phyloP scores from a whole-genome alignment of 2,113 vertebrate genomes.

The Thamnaconus septentrionalis region DNA sequence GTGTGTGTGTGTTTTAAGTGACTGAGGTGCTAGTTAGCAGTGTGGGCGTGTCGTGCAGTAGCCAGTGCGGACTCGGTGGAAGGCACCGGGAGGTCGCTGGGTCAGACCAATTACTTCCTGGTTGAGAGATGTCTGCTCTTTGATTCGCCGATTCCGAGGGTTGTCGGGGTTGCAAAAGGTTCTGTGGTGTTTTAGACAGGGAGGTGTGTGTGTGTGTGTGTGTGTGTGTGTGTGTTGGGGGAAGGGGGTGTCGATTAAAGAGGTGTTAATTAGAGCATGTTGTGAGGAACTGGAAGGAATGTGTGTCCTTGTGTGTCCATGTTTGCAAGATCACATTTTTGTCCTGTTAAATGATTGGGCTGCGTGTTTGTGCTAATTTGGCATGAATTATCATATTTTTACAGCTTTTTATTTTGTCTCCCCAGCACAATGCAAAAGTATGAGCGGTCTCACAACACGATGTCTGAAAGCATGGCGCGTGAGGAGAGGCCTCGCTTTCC shows the following conservation, averaged over 20 bases:
- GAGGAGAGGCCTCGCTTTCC: too few species aligned
- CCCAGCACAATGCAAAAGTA: too few species aligned
- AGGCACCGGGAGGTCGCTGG: conserved; percentile 85
- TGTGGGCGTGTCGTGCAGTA: conserved; percentile 87
- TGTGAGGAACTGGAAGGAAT: conserved; percentile 49
- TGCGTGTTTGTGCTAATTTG: conserved; percentile 5
- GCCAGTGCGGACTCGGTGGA: conserved; percentile 80
- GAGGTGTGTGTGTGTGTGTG: too few species aligned
- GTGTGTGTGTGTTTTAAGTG: conserved; percentile 39
- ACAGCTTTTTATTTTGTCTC: too few species aligned
- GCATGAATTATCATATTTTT: conserved; percentile 13
- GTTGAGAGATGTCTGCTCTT: conserved; percentile 82
- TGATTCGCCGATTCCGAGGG: conserved; percentile 93
- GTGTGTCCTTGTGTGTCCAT: conserved; percentile 8
- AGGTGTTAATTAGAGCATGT: conserved; percentile 90
- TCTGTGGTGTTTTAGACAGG: conserved; percentile 62
- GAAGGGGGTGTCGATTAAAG: conserved; percentile 77
- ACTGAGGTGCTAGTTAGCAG: conserved; percentile 89
- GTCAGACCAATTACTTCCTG: conserved; percentile 98
- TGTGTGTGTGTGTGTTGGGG: too few species aligned
- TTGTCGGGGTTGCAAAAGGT: conserved; percentile 51
- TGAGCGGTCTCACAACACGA: too few species aligned
- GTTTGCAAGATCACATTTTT: too few species aligned
- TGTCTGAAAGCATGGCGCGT: too few species aligned
- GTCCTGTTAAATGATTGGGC: too few species aligned